Percentiles rank a stretch among this genome's conserved stretches.
These are phyloP conservation scores for Flexamia atlantica DNA, from an alignment of 2,888 invertebrate species.

Conservation along the genomic window DNA sequence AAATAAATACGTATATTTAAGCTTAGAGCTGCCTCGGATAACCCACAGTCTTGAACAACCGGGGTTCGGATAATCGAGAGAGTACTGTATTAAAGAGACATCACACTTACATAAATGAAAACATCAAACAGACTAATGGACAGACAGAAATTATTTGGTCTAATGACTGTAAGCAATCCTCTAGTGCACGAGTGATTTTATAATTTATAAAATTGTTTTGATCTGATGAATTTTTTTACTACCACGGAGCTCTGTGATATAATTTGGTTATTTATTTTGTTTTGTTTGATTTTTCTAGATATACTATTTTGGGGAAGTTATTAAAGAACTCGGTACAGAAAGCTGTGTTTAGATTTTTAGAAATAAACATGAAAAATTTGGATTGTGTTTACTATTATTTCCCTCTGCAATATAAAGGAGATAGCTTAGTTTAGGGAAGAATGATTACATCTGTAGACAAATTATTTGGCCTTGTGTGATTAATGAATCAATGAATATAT, in stretches of 20 bases:
- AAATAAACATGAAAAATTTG: not conserved
- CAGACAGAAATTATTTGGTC: no score
- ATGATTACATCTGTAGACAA: no score
- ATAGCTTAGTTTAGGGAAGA: no score
- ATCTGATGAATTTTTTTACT: not conserved
- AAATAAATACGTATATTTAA: no score
- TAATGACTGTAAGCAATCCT: no score
- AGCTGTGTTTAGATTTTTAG: conserved; percentile 5
- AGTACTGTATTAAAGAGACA: not conserved
- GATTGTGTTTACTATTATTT: not conserved
- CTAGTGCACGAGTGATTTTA: not conserved
- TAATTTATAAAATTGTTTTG: not conserved
- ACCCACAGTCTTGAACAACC: no score
- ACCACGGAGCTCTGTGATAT: conserved; percentile 2
- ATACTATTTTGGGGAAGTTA: not conserved
- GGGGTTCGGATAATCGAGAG: no score
- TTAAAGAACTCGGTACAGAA: not conserved
- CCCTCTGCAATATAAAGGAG: not conserved
- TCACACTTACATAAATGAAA: not conserved
- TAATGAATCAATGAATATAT: no score
- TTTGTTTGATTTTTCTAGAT: not conserved
- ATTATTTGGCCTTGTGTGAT: no score
- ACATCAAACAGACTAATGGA: not conserved
- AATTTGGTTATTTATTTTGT: not conserved
- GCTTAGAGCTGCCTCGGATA: no score